A percentile compares a stretch with the other conserved stretches of the same genome.
Conservation (phyloP, 2,888 invertebrate species). For the Ophion costatus region DNA sequence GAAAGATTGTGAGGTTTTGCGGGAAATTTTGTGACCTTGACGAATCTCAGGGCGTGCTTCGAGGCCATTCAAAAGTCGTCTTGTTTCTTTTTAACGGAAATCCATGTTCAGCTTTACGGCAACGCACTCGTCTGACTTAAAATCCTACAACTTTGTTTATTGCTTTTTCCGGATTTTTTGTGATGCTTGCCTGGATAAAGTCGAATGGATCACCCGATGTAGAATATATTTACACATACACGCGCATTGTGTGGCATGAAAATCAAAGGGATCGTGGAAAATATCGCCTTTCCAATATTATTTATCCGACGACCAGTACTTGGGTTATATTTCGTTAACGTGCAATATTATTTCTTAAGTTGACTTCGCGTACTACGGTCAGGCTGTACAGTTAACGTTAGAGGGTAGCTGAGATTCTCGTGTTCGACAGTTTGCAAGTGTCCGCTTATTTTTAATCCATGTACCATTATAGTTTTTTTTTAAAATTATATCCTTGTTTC, state of each 20-base stretch:
- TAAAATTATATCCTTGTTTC: not conserved
- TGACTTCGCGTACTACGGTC: conserved; percentile 29
- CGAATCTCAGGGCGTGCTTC: not conserved
- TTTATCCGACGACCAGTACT: not conserved
- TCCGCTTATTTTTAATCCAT: not conserved
- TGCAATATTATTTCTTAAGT: conserved; percentile 68
- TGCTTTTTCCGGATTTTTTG: not conserved
- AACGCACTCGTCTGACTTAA: not conserved
- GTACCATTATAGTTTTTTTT: not conserved
- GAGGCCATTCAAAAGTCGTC: not conserved
- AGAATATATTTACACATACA: not conserved
- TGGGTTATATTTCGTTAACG: conserved; percentile 26
- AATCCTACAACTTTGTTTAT: not conserved
- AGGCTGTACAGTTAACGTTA: conserved; percentile 54
- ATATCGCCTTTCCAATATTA: not conserved
- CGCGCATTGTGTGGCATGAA: not conserved
- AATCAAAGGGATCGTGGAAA: conserved; percentile 1
- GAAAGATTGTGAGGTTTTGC: not conserved
- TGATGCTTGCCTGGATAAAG: not conserved
- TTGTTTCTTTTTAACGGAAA: not conserved
- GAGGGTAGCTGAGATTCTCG: conserved; percentile 11
- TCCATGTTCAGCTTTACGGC: no score
- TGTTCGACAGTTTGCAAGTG: conserved; percentile 22
- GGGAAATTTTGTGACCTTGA: not conserved
- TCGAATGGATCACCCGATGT: not conserved